A percentile compares a stretch with the other conserved stretches of the same genome.
Conservation (phyloP, 2,888 invertebrate genomes). For the Keiferia lycopersicella region DNA sequence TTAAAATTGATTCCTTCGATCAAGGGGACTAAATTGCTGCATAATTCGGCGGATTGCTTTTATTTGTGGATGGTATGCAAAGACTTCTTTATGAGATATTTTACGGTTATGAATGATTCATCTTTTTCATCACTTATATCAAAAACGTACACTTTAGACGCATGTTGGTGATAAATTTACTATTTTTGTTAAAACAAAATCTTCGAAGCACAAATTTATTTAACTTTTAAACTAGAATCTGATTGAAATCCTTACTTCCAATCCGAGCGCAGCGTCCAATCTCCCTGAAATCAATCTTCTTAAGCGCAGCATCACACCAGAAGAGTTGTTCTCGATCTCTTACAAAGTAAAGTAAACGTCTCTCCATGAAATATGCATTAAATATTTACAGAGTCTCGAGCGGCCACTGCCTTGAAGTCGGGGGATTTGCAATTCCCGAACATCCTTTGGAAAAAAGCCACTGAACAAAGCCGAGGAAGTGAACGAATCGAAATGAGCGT, state of each 20-base stretch:
- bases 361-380: conserved; percentile 78
- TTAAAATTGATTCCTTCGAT: too few species aligned
- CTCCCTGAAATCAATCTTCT: conserved; percentile 25
- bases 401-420: conserved; percentile 71
- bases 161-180: too few species aligned
- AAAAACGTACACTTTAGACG: too few species aligned
- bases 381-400: conserved; percentile 75
- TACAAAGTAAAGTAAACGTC: conserved; percentile 73
- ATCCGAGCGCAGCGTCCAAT: conserved; percentile 20
- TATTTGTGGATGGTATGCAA: too few species aligned
- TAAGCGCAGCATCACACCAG: conserved; percentile 42
- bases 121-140: too few species aligned
- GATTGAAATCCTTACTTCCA: background rate
- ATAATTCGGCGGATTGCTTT: too few species aligned
- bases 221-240: background rate
- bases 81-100: too few species aligned
- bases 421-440: conserved; percentile 78
- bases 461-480: conserved; percentile 64
- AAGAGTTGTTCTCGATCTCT: conserved; percentile 65
- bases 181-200: background rate
- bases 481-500: conserved; percentile 64
- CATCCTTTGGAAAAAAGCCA: conserved; percentile 70
- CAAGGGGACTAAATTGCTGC: too few species aligned
- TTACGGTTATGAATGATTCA: too few species aligned
- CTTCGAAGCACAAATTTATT: background rate